Conservation (phyloP, 2,113 vertebrate species). For the Pterocles orientalis region DNA sequence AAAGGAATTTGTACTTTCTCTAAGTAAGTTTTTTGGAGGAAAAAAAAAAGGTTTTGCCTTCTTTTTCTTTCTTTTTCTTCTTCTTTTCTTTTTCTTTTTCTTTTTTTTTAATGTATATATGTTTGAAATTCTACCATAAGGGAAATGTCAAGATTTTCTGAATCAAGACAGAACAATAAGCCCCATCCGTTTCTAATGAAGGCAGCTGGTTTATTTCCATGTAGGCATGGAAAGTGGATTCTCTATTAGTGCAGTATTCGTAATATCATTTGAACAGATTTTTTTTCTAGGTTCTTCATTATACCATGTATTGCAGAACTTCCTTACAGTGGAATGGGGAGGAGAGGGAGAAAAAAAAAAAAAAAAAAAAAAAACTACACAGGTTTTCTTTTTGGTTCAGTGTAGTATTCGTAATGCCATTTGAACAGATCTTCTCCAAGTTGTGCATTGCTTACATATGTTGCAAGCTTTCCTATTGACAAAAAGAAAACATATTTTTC, state of each 20-base stretch:
- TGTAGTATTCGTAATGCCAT: background rate
- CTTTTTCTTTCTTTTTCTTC: too few species aligned
- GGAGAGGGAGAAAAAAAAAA: rapidly evolving
- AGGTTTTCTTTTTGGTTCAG: background rate
- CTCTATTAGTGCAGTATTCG: background rate
- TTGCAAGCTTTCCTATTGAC: background rate
- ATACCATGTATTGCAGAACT: background rate
- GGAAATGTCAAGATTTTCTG: background rate
- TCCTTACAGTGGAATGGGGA: background rate
- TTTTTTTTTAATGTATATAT: background rate
- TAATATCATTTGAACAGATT: background rate
- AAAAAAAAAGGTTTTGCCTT: background rate
- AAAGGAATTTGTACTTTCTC: background rate
- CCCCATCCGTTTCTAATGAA: background rate
- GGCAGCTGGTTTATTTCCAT: background rate
- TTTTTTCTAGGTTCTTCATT: background rate
- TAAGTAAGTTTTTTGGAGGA: background rate
- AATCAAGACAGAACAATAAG: background rate
- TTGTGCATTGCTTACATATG: background rate
- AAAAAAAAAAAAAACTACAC: background rate
- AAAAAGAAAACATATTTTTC: background rate
- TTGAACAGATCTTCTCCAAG: background rate
- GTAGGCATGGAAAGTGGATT: background rate
- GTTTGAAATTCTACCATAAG: background rate
- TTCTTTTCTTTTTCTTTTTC: background rate